Base-by-base conservation (phyloP, 2,888 invertebrate genomes). In the Scaptomyza parva region DNA sequence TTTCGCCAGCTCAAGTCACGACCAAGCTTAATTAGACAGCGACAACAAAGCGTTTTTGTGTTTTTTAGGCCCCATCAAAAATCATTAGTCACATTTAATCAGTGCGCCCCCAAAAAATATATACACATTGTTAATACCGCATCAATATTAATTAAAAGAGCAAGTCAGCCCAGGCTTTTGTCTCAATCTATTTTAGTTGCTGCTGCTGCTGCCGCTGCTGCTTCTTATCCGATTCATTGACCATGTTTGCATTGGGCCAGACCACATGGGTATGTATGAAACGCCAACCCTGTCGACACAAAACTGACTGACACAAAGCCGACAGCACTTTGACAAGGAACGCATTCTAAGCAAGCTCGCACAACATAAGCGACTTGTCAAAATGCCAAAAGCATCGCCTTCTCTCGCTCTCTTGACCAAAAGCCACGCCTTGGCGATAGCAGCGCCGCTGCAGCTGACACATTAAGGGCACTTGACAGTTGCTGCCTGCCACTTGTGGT, bases 351-450 rank as follows among this genome's bases (percentile, higher is more conserved):
- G 86, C 86, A 81, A 68, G 58, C 66, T 52, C 55, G 58, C 66
- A 66, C 70, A 78, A 76, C 81, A 81, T 82, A 82, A 85, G 82
- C 82, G 82, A 85, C 82, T 78, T 82, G 83, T 85, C 83, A 82
- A 74, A 78, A 80, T 69, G 85, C 74, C 82, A 76, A 70, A 65
- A 74, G 70, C 85, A 82, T 72, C 78, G 75, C 63, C 30, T 40
- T 6, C 40, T 39, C 39, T 11, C 12, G 26, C 26, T 35, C 35
- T 35, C n/a, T 33, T n/a, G 33, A 50, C 78, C 72, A 70, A 60
- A 80, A 82, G 84, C 81, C 84, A 70, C 76, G 80, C 71, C 78
- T 66, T 58, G 71, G 71, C 80, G 77, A 70, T 78, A 83, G 45
- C 75, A 75, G 66, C 67, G 66, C 66, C 64, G 62, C 76, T 73